Evolutionary conservation across 2,797 vertebrate species (phyloP).

Genomic region (Coccyzus lansbergi): DNA sequence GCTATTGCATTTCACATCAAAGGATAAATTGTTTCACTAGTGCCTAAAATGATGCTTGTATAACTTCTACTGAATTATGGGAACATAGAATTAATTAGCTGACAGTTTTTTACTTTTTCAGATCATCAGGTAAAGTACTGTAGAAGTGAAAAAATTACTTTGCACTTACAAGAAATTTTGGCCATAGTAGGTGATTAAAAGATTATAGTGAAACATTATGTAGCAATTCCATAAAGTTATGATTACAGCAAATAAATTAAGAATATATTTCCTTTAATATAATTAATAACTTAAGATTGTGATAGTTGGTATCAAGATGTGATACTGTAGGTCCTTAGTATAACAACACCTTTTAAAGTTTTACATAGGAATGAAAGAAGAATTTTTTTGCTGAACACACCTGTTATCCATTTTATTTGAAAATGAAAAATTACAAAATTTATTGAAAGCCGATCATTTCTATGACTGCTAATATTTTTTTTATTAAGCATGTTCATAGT

Average conservation of each 20-base stretch:
- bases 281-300: background rate
- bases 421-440: background rate
- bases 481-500: background rate
- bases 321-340: background rate
- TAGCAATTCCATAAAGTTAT: background rate
- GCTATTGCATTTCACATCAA: background rate
- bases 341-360: background rate
- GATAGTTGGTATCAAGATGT: background rate
- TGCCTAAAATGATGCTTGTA: background rate
- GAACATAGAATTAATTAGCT: slow-evolving; percentile 7
- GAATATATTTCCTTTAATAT: background rate
- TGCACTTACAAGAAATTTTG: background rate
- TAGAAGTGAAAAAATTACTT: background rate
- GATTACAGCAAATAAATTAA: background rate
- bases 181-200: background rate
- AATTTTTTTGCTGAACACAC: background rate
- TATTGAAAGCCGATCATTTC: background rate
- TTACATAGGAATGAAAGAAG: background rate
- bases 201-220: background rate
- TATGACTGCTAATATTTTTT: background rate
- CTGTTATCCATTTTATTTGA: background rate
- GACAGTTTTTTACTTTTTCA: background rate
- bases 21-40: background rate
- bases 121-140: background rate
- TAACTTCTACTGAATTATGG: background rate